A percentile compares a stretch with the other conserved stretches of the same genome.
Conservation (phyloP, 2,888 invertebrate species). For the Conchocele bisecta region DNA sequence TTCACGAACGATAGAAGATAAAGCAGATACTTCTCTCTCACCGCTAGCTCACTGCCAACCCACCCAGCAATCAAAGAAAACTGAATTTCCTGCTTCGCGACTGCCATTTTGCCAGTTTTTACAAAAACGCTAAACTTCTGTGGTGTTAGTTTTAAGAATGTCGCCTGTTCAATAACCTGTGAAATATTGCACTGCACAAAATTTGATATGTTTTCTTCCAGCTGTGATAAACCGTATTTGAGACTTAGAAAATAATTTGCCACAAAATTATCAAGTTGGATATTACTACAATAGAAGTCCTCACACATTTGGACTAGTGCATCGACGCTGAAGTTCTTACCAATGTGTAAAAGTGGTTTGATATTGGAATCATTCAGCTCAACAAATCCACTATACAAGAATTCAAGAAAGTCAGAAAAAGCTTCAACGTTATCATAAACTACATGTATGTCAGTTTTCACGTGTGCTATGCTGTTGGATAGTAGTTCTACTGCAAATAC, state of each 20-base stretch:
- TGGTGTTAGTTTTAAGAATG: conserved; percentile 32
- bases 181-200: conserved; percentile 83
- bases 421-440: conserved; percentile 82
- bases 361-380: conserved; percentile 86
- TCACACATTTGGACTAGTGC: conserved; percentile 86
- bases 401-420: conserved; percentile 86
- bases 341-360: conserved; percentile 85
- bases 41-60: conserved; percentile 60
- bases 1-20: conserved; percentile 82
- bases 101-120: conserved; percentile 34
- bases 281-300: conserved; percentile 86
- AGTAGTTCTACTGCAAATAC: conserved; percentile 83
- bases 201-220: conserved; percentile 85
- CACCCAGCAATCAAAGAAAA: conserved; percentile 54
- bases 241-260: conserved; percentile 86
- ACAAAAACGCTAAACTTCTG: conserved; percentile 43
- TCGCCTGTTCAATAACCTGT: conserved; percentile 39
- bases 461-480: conserved; percentile 84
- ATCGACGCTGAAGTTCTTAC: conserved; percentile 86
- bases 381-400: conserved; percentile 87
- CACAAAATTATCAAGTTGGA: conserved; percentile 86
- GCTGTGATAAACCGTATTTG: conserved; percentile 85
- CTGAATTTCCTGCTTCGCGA: conserved; percentile 37
- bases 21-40: conserved; percentile 85
- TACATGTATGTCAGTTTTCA: conserved; percentile 9